Conservation (phyloP, 2,888 invertebrate species). For the Hydrotaea diabolus region DNA sequence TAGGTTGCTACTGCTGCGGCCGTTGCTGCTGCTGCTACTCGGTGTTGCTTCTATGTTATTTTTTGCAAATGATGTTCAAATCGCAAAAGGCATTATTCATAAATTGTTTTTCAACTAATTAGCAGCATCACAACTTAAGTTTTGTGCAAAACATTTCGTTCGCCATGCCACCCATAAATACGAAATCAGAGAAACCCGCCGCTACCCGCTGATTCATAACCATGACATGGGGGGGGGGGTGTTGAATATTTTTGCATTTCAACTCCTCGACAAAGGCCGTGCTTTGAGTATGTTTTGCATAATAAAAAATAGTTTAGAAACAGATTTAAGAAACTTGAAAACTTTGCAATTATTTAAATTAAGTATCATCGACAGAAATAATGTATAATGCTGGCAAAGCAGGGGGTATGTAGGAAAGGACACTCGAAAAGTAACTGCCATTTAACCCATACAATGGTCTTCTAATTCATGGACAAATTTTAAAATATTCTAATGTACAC, state of each 20-base stretch:
- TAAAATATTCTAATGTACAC: too few relatives aligned
- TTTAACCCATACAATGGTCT: too few relatives aligned
- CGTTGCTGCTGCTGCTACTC: too few relatives aligned
- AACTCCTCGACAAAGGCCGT: constrained; percentile 4
- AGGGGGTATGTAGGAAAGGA: too few relatives aligned
- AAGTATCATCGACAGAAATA: constrained; percentile 22
- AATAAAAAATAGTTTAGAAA: constrained; percentile 18
- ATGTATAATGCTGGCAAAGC: too few relatives aligned
- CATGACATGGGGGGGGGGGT: neutral
- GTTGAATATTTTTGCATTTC: neutral
- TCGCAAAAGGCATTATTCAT: constrained; percentile 43
- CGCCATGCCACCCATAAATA: neutral
- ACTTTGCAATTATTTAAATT: constrained; percentile 32
- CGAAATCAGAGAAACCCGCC: neutral
- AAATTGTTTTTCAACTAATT: constrained; percentile 62
- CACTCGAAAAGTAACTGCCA: too few relatives aligned
- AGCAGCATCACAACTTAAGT: constrained; percentile 54
- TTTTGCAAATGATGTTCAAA: constrained; percentile 28
- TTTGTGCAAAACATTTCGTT: constrained; percentile 17
- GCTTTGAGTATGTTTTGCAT: constrained; percentile 13
- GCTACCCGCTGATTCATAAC: neutral
- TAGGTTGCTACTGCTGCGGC: too few relatives aligned
- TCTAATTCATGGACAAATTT: too few relatives aligned
- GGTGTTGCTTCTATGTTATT: too few relatives aligned
- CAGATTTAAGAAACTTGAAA: constrained; percentile 21